Evolutionary conservation across 2,113 vertebrate species (phyloP), one percentile per base, ranked within the genome.

Genomic region (Ctenodactylus gundi): DNA sequence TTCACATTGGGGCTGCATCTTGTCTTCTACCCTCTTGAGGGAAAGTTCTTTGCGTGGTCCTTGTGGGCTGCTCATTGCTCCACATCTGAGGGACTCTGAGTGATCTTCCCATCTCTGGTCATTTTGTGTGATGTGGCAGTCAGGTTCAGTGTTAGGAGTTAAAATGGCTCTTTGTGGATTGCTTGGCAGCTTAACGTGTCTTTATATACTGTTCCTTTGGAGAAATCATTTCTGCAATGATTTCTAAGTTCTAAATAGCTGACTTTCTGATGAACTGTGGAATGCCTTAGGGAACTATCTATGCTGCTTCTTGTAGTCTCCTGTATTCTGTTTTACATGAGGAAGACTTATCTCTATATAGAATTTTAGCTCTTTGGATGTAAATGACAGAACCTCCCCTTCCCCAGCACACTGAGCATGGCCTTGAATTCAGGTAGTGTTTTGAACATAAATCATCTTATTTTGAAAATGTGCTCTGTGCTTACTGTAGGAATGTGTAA

Each of bases 251-350:
- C 70, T 73, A 58, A 94, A 64, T 34, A 90, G 72, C 88, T 81
- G 76, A 29, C 53, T 93, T 95, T 80, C 92, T 92, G 51, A 90
- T 90, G 92, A 93, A 65, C 81, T 88, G 72, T 31, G 76, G 62
- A 82, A 58, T 96, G 57, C 78, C 73, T 93, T 72, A 23, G 64
- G 92, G 93, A 68, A 53, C 72, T n/a, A 14, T 90, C 49, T 78
- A 0, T 78, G 20, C 25, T 84, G 62, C 57, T 34, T 58, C 68
- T 73, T 70, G 13, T 82, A 51, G 46, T 82, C 81, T 85, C 17
- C 51, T 51, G 3, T 84, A 73, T 83, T 88, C 64, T 60, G 13
- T 93, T 89, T 95, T 83, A 90, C 9, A 14, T 51, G 84, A 29
- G 11, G 34, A 44, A 70, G 78, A 91, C 58, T 91, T 89, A 55